phyloP scores from a whole-genome alignment of 2,797 vertebrate genomes.

The Hippopotamyrus pictus region DNA sequence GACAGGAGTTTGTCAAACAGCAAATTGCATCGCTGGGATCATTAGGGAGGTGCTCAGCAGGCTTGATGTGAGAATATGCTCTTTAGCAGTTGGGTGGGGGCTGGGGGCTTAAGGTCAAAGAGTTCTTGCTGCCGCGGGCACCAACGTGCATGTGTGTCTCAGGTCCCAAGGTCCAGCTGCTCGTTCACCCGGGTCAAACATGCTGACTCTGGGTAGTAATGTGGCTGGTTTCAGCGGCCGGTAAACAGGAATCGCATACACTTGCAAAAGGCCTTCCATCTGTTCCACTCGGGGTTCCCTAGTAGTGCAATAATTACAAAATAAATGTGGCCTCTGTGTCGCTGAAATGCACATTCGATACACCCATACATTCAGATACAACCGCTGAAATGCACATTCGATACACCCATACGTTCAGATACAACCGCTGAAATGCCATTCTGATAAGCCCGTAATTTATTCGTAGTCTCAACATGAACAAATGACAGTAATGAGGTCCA shows the following conservation, averaged over 20 bases:
- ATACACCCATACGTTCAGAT: neutral
- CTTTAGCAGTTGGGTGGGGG: neutral
- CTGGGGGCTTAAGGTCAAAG: neutral
- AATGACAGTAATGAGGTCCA: conserved; percentile 26
- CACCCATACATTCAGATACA: neutral
- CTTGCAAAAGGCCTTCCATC: conserved; percentile 21
- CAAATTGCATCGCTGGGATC: neutral
- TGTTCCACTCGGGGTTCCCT: conserved; percentile 12
- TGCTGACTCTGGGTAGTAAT: neutral
- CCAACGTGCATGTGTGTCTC: neutral
- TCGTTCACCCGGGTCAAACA: neutral
- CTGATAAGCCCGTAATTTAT: neutral
- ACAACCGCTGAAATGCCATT: neutral
- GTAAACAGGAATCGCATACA: conserved; percentile 9
- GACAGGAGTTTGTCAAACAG: neutral
- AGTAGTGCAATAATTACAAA: conserved; percentile 14
- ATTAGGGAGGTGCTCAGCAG: neutral
- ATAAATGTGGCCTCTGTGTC: neutral
- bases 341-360: neutral
- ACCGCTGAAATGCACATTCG: neutral
- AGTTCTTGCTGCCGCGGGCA: neutral
- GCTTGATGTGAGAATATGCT: neutral
- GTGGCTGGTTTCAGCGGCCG: neutral
- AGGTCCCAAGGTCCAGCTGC: neutral
- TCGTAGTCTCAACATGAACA: neutral